Evolutionary conservation across 1,140 invertebrate species (phyloP).

Genomic region (Penaeus vannamei): DNA sequence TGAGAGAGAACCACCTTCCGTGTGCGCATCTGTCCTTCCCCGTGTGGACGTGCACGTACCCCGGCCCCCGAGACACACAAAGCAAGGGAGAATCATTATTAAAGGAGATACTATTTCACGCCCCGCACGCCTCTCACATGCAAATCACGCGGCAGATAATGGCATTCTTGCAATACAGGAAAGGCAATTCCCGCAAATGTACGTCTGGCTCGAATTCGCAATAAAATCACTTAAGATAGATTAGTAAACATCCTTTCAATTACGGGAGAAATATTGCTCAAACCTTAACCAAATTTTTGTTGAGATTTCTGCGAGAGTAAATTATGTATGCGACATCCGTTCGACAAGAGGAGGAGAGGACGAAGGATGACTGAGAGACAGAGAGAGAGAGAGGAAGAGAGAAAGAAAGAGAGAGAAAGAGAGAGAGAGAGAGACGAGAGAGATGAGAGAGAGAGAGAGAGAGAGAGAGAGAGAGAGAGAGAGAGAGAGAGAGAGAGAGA

Average conservation of each 20-base stretch:
- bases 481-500: neutral
- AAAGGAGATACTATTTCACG: neutral
- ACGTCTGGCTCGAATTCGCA: no score
- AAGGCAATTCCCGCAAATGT: no score
- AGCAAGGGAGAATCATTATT: neutral
- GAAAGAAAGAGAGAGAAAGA: neutral
- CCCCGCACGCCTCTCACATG: no score
- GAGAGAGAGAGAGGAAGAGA: neutral
- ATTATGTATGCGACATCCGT: neutral
- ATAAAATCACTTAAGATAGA: no score
- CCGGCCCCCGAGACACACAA: neutral
- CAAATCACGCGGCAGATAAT: no score
- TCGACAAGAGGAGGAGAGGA: neutral
- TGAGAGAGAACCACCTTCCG: neutral
- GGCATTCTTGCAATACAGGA: no score
- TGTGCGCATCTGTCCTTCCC: neutral
- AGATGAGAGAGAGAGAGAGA: neutral
- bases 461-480: conserved; percentile 7
- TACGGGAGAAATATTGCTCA: neutral
- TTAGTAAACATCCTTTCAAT: no score
- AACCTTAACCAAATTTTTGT: no score
- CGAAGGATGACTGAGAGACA: neutral
- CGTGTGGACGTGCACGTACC: neutral
- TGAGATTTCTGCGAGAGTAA: neutral
- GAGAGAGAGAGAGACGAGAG: neutral